Evolutionary conservation across 1,140 invertebrate species (phyloP).

Genomic region (Pogonognathellus flavescens): DNA sequence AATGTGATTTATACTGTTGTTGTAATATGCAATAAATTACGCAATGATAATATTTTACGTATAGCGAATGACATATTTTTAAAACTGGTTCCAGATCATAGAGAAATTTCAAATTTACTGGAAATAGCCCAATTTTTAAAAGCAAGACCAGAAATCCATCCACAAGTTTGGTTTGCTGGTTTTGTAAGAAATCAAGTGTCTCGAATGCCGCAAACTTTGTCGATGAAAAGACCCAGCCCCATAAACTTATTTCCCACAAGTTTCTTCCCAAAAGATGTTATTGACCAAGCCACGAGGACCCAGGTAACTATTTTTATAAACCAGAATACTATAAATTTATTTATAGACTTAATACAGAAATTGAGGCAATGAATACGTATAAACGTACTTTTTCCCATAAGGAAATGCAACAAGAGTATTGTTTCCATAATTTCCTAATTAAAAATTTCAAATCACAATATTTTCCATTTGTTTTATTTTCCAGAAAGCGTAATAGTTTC

Average conservation of each 20-base stretch:
- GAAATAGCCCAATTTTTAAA: background rate
- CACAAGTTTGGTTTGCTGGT: background rate
- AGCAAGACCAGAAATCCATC: background rate
- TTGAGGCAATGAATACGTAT: background rate
- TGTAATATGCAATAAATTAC: background rate
- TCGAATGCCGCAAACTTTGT: background rate
- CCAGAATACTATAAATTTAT: background rate
- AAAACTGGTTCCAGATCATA: background rate
- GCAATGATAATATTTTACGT: background rate
- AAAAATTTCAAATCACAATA: no score
- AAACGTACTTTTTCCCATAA: no score
- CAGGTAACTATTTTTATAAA: background rate
- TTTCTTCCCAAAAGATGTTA: background rate
- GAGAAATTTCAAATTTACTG: background rate
- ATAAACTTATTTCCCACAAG: background rate
- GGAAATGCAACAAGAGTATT: no score
- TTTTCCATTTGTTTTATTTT: no score
- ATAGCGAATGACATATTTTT: background rate
- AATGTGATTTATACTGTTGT: background rate
- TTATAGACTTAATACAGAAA: background rate
- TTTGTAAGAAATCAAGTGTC: background rate
- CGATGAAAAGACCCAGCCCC: background rate
- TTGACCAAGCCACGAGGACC: background rate
- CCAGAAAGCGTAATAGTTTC: no score
- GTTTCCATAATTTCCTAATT: no score